Base-by-base conservation (phyloP, 2,797 vertebrate species). In the Myotis planiceps region DNA sequence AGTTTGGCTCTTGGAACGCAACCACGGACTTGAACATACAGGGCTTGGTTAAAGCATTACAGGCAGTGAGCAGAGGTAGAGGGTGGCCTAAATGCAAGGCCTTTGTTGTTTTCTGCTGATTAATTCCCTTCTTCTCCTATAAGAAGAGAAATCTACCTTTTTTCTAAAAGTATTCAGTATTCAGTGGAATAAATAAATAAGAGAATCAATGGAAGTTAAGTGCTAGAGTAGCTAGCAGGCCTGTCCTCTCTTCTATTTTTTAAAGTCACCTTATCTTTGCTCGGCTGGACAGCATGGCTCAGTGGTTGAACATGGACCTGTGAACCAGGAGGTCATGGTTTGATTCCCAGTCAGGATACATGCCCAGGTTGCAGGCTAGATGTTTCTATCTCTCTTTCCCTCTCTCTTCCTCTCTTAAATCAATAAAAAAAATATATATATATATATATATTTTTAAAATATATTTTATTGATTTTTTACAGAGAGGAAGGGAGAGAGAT, bases 81-180 rank as follows among this genome's bases (percentile, higher is more conserved):
- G 14, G n/a, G 29, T 4, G 1, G 39, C 13, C 42, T 55, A 6
- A 37, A 95, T 42, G 9, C 37, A 25, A 74, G 45, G 45, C 19
- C 19, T 49, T 89, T 80, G 65, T 25, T 8, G 63, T 88, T 39
- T 63, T 25, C 71, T 79, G 71, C 60, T 58, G 68, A 89, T 86
- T 63, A 32, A 27, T 65, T 66, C 45, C 32, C 21, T 81, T 74
- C 9, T 19, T 74, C 1, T 79, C 27, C 29, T 69, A 1, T 83
- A 47, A 96, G 88, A 34, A 47, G 76, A 86, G 71, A 87, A 37
- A 65, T 34, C 82, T 55, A 65, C 47, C 88, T 93, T 51, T 5
- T 8, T 93, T 78, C 76, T 74, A 23, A 76, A 89, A 25, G n/a
- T 21, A 86, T 85, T 42, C 65, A 0, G 58, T 76, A 58, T 84